Base-by-base conservation (phyloP, 2,888 invertebrate species). In the Scaeva pyrastri region DNA sequence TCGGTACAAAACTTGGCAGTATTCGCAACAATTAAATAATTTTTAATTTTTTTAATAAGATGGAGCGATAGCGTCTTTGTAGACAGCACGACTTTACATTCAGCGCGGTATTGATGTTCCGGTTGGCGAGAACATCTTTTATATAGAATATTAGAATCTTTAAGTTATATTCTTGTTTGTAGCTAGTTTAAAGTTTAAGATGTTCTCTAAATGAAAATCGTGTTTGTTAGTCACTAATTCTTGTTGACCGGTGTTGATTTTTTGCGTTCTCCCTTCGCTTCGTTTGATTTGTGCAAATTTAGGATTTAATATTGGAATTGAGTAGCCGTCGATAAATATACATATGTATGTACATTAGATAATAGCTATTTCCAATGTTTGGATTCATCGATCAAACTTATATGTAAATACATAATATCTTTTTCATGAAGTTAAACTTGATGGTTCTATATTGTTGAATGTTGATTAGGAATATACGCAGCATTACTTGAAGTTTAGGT, bases 181-280 rank as follows among this genome's bases (percentile, higher is more conserved):
- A 19, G 39, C 1, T 55, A 52, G 16, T 14, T 73, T 60, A 60
- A 14, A 31, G 16, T 39, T 56, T 31, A 77, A 81, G 86, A 86
- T 86, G 81, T 74, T 77, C 76, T 73, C 70, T 41, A 70, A 77
- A 36, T 45, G 45, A 48, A 62, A 76, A 81, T 86, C 86, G 77
- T 71, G 86, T 86, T 86, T 86, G 16, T 86, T 86, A 81, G 70
- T 86, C 86, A 86, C 58, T 43, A 39, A 39, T 31, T 48, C n/a
- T 60, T 56, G 66, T 60, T 72, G 72, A 64, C 56, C 55, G 39
- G 21, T 79, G 39, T 11, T 36, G 56, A 19, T 60, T 62, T 36
- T 62, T 76, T 48, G 76, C 75, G 21, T 70, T 70, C 73, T 73
- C 52, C 58, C 45, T 60, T 6, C 8, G 19, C 50, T 50, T 68